phyloP scores from a whole-genome alignment of 35 echinoderm and acorn worm genomes.

The Apostichopus californicus region DNA sequence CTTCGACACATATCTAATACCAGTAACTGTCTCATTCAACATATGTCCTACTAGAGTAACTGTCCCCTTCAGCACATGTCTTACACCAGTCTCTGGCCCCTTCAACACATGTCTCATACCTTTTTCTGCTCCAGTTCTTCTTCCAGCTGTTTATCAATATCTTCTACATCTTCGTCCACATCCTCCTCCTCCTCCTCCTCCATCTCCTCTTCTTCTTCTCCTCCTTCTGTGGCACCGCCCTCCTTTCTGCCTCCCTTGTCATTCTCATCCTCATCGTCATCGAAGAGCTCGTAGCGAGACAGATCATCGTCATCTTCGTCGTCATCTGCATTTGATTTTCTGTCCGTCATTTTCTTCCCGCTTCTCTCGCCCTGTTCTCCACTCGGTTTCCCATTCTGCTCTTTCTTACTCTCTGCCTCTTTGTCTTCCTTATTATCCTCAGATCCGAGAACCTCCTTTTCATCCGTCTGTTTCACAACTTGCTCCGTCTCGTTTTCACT shows the following conservation, averaged over 20 bases:
- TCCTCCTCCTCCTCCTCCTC: neutral
- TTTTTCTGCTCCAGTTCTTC: slow-evolving; percentile 87
- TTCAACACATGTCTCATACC: slow-evolving; percentile 47
- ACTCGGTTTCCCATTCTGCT: slow-evolving; percentile 14
- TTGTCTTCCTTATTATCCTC: neutral
- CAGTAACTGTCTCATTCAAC: no score
- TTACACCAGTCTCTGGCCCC: no score
- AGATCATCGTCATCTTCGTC: slow-evolving; percentile 58
- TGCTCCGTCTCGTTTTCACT: neutral
- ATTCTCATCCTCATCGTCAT: slow-evolving; percentile 43
- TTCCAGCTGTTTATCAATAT: slow-evolving; percentile 91
- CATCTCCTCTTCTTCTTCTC: neutral
- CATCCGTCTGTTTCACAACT: neutral
- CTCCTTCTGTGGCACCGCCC: neutral
- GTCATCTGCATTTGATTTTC: slow-evolving; percentile 18
- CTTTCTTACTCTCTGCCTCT: slow-evolving; percentile 24
- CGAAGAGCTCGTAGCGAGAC: slow-evolving; percentile 33
- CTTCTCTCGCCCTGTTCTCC: neutral
- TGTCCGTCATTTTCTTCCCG: neutral
- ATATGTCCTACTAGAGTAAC: no score
- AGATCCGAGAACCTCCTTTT: neutral
- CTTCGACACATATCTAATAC: no score
- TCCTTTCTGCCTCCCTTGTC: neutral
- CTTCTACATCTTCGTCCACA: slow-evolving; percentile 75
- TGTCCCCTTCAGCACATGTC: no score